Evolutionary conservation across 2,888 invertebrate genomes (phyloP).

Genomic region (Mimumesa dahlbomi): DNA sequence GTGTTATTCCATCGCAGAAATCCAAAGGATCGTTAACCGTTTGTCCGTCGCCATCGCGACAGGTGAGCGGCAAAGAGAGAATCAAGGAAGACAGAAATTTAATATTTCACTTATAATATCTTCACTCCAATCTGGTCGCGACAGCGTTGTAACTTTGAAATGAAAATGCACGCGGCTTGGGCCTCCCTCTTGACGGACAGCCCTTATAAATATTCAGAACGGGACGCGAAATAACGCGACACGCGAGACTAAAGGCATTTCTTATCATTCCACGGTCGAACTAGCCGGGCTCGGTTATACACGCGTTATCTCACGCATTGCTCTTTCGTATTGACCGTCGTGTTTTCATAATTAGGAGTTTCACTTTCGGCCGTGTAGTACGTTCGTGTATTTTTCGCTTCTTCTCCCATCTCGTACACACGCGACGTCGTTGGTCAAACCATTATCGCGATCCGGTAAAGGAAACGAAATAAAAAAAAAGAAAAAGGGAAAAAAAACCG

Average conservation of each 20-base stretch:
- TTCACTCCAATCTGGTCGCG: constrained; percentile 72
- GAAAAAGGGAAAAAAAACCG: too few relatives aligned
- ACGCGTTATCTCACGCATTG: constrained; percentile 64
- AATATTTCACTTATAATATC: constrained; percentile 78
- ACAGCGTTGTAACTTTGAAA: constrained; percentile 75
- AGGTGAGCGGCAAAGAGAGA: constrained; percentile 49
- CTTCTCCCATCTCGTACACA: constrained; percentile 6
- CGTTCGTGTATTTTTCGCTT: constrained; percentile 10
- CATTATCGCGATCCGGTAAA: constrained; percentile 21
- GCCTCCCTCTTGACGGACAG: constrained; percentile 71
- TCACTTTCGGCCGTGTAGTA: constrained; percentile 37
- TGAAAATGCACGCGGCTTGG: constrained; percentile 72
- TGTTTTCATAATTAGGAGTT: constrained; percentile 47
- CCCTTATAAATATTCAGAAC: constrained; percentile 78
- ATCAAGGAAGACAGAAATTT: constrained; percentile 61
- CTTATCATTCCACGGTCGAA: constrained; percentile 70
- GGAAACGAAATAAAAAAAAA: too few relatives aligned
- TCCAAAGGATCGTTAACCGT: constrained; percentile 19
- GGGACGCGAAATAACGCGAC: constrained; percentile 75
- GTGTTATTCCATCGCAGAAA: constrained; percentile 41
- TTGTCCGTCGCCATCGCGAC: constrained; percentile 43
- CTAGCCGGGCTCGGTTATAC: constrained; percentile 24
- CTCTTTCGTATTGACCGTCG: constrained; percentile 47
- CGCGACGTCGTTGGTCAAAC: not conserved
- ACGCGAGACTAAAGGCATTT: constrained; percentile 77